These are phyloP conservation scores for Agonopterix alstromeriana DNA, from an alignment of 2,888 invertebrate genomes.

Conservation along the genomic window DNA sequence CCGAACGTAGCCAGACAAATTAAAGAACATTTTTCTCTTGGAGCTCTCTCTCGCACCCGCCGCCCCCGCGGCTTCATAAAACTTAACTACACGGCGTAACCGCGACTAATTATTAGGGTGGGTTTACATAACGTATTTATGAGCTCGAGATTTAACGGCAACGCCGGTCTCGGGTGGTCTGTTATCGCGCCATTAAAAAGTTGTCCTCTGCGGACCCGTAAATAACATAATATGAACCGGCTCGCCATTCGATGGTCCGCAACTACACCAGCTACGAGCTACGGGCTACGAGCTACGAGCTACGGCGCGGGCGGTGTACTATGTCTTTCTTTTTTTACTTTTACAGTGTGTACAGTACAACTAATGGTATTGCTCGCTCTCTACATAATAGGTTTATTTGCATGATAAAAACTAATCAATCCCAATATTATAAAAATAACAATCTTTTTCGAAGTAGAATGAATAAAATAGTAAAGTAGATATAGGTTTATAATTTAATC, in stretches of 20 bases:
- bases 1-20: slow-evolving; percentile 59
- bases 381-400: too few relatives aligned
- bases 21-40: slow-evolving; percentile 67
- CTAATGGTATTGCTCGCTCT: too few relatives aligned
- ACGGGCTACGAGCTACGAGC: neutral
- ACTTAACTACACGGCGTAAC: slow-evolving; percentile 72
- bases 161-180: slow-evolving; percentile 68
- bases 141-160: slow-evolving; percentile 71
- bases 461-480: too few relatives aligned
- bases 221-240: slow-evolving; percentile 62
- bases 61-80: slow-evolving; percentile 60
- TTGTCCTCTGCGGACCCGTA: slow-evolving; percentile 69
- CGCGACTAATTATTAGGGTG: slow-evolving; percentile 75
- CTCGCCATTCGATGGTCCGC: neutral
- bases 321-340: neutral
- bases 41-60: slow-evolving; percentile 41
- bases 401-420: too few relatives aligned
- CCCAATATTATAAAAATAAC: too few relatives aligned
- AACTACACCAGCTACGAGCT: neutral
- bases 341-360: neutral
- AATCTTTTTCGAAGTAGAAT: too few relatives aligned
- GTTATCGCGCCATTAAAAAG: slow-evolving; percentile 75
- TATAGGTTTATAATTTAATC: neutral
- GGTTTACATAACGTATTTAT: slow-evolving; percentile 76
- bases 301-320: neutral